These are phyloP conservation scores for Ceratosolen solmsi DNA, from an alignment of 1,140 invertebrate species.

Conservation along the genomic window DNA sequence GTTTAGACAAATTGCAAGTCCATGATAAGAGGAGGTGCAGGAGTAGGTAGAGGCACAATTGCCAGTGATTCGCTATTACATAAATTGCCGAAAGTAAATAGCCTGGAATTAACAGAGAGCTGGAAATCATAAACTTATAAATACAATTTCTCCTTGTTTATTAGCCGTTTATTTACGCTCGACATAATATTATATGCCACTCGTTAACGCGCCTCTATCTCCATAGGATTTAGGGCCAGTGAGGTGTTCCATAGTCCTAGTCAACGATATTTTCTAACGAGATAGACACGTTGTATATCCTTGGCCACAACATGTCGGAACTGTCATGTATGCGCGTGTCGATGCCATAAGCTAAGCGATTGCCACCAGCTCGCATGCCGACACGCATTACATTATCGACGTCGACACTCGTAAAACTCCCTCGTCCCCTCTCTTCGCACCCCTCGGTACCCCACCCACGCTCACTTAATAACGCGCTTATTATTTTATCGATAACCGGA, in stretches of 20 bases:
- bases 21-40: too few species aligned
- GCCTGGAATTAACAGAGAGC: neutral
- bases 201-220: too few species aligned
- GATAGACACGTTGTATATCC: too few species aligned
- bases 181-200: too few species aligned
- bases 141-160: neutral
- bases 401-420: conserved; percentile 2
- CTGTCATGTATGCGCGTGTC: neutral
- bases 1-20: too few species aligned
- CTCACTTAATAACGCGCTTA: conserved; percentile 62
- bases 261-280: too few species aligned
- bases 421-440: neutral
- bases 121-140: neutral
- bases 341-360: conserved; percentile 44
- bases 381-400: conserved; percentile 56
- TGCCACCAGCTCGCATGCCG: conserved; percentile 59
- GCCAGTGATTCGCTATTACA: too few species aligned
- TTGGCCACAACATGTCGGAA: neutral
- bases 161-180: too few species aligned
- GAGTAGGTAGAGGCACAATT: too few species aligned
- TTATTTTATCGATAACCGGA: conserved; percentile 64
- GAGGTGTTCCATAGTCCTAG: too few species aligned
- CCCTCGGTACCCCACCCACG: neutral
- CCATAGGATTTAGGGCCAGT: too few species aligned
- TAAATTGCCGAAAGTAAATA: neutral